phyloP scores from a whole-genome alignment of 2,113 vertebrate genomes.

The Hippolais icterina region DNA sequence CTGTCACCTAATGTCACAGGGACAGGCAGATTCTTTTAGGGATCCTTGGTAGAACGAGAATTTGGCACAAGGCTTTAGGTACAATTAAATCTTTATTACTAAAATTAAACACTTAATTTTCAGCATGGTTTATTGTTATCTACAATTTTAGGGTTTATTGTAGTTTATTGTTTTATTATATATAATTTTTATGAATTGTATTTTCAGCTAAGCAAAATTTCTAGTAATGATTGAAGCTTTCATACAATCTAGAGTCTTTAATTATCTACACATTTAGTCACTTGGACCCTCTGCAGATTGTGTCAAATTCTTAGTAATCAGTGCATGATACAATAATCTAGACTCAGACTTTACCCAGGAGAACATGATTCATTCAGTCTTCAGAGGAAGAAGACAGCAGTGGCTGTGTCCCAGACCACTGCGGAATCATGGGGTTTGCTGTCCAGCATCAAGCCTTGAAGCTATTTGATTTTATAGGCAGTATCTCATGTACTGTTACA shows the following conservation, averaged over 20 bases:
- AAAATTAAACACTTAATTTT: not conserved
- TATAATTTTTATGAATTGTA: not conserved
- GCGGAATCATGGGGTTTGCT: not conserved
- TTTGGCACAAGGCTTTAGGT: not conserved
- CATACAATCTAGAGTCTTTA: not conserved
- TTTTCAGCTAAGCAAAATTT: not conserved
- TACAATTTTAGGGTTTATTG: not conserved
- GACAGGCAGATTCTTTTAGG: not conserved
- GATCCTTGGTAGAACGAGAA: not conserved
- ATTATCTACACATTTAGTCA: not conserved
- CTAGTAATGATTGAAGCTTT: not conserved
- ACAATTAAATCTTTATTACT: not conserved
- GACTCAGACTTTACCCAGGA: not conserved
- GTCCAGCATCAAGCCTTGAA: not conserved
- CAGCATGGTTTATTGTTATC: not conserved
- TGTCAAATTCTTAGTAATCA: not conserved
- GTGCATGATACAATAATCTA: not conserved
- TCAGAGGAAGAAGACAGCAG: not conserved
- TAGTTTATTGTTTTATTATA: not conserved
- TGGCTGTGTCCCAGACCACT: not conserved
- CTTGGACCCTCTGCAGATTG: fast-evolving
- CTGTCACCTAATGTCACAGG: not conserved
- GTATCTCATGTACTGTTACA: not conserved
- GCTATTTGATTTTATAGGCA: not conserved
- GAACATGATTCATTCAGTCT: not conserved